Conservation (phyloP, 2,888 invertebrate genomes). For the Scrobipalpa atriplicella region DNA sequence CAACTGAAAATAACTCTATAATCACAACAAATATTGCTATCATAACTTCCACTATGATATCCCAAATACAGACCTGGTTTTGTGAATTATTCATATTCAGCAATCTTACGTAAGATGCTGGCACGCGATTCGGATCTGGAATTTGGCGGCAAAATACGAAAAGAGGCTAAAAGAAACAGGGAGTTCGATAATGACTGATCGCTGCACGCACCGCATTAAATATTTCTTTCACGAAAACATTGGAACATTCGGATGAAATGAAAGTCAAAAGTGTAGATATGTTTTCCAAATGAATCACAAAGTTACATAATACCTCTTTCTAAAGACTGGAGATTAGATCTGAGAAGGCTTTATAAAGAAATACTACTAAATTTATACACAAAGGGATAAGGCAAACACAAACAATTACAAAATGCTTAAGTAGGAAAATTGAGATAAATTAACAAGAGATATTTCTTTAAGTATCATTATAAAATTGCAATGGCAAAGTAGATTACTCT, state of each 20-base stretch:
- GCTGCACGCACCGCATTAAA: slow-evolving; percentile 9
- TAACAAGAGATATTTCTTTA: neutral
- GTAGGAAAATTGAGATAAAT: neutral
- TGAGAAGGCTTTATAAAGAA: neutral
- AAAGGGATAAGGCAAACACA: neutral
- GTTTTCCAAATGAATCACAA: neutral
- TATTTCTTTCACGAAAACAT: neutral
- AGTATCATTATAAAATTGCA: neutral
- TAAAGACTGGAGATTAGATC: neutral
- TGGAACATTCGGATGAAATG: neutral
- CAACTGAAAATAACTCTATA: neutral
- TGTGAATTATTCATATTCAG: slow-evolving; percentile 41
- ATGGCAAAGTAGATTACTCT: neutral
- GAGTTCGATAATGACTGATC: slow-evolving; percentile 17
- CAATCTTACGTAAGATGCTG: slow-evolving; percentile 42
- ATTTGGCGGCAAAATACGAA: slow-evolving; percentile 28
- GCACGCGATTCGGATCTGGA: slow-evolving; percentile 39
- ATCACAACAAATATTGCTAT: neutral
- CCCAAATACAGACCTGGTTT: slow-evolving; percentile 10
- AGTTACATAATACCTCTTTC: neutral
- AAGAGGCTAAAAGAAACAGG: neutral
- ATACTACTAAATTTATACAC: neutral
- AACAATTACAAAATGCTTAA: neutral
- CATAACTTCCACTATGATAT: neutral
- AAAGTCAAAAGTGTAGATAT: neutral